Conservation (phyloP, 2,113 vertebrate species). For the Bagarius yarrelli region DNA sequence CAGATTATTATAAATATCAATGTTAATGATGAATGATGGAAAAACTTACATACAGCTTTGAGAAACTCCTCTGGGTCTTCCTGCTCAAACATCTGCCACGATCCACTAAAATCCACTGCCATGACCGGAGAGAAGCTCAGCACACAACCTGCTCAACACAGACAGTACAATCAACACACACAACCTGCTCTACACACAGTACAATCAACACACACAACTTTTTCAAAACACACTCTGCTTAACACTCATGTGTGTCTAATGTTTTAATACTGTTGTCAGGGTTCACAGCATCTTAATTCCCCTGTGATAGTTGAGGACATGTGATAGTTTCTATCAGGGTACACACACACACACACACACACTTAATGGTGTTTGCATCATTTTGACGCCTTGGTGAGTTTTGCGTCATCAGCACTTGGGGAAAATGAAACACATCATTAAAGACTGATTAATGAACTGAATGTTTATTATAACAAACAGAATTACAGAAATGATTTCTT, state of each 20-base stretch:
- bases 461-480: neutral
- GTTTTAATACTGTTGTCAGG: neutral
- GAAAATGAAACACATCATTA: neutral
- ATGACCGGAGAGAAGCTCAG: neutral
- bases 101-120: conserved; percentile 77
- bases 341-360: neutral
- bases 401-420: neutral
- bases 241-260: neutral
- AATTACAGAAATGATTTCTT: neutral
- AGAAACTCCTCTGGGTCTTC: conserved; percentile 79
- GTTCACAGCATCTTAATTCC: neutral
- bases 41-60: conserved; percentile 72
- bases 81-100: conserved; percentile 78
- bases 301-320: neutral
- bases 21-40: neutral
- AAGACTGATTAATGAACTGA: neutral
- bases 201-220: neutral
- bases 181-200: neutral
- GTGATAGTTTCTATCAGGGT: neutral
- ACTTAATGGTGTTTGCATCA: conserved; percentile 2
- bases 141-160: neutral
- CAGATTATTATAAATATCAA: neutral
- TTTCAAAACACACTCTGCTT: neutral
- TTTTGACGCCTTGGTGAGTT: neutral
- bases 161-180: neutral